Percentiles rank a stretch among this genome's conserved stretches.
These are phyloP conservation scores for Salticus scenicus DNA, from an alignment of 2,888 invertebrate genomes.

Conservation along the genomic window DNA sequence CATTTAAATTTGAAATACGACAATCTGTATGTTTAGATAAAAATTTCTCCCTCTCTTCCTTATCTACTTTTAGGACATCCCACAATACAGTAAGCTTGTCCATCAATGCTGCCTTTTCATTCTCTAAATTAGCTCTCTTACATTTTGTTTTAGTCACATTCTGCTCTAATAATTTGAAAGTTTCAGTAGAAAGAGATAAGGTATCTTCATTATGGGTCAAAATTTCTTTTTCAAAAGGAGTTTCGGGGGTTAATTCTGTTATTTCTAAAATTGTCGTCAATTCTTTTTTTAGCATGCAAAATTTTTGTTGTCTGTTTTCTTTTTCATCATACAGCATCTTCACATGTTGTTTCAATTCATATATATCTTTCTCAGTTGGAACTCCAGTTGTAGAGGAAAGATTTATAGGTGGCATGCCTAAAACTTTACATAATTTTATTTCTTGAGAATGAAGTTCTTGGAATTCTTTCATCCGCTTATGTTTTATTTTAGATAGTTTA, in stretches of 20 bases:
- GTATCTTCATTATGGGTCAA: constrained; percentile 74
- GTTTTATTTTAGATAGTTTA: constrained; percentile 73
- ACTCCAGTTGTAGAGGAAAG: constrained; percentile 66
- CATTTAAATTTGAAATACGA: constrained; percentile 79
- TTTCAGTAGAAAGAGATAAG: constrained; percentile 74
- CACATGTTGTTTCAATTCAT: constrained; percentile 65
- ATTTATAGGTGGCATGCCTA: constrained; percentile 63
- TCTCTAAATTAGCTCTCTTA: constrained; percentile 71
- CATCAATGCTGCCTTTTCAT: constrained; percentile 78
- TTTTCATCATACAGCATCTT: constrained; percentile 49
- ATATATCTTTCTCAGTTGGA: constrained; percentile 68
- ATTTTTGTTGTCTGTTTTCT: constrained; percentile 50
- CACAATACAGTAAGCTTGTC: constrained; percentile 82
- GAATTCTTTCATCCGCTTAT: constrained; percentile 74
- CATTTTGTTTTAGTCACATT: constrained; percentile 71
- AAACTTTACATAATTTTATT: constrained; percentile 74
- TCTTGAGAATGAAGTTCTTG: constrained; percentile 74
- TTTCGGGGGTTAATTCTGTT: constrained; percentile 75
- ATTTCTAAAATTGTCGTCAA: constrained; percentile 74
- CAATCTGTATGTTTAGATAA: constrained; percentile 77
- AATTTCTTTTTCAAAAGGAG: constrained; percentile 75
- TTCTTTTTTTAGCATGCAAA: constrained; percentile 47
- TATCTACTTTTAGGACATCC: constrained; percentile 84
- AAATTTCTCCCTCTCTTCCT: constrained; percentile 77
- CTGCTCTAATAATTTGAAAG: constrained; percentile 74